Percentiles rank a stretch among this genome's conserved stretches.
These are phyloP conservation scores for Peromyscus polionotus DNA, from an alignment of 2,113 vertebrate genomes.

Conservation along the genomic window DNA sequence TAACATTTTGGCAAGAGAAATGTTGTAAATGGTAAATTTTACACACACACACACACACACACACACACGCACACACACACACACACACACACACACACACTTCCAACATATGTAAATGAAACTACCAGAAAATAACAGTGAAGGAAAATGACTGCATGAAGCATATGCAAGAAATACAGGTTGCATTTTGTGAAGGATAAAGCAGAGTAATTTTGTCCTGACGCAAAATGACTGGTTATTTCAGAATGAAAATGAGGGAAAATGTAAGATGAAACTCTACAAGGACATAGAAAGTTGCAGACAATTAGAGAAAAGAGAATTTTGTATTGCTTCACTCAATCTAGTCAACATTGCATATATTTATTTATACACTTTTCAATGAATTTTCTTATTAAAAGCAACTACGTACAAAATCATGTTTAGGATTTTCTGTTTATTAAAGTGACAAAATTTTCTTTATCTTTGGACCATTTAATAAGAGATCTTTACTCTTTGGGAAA, in stretches of 20 bases:
- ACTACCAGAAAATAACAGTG: background rate
- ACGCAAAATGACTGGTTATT: background rate
- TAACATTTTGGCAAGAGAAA: background rate
- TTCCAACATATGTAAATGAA: background rate
- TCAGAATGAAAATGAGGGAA: background rate
- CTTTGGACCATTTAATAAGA: background rate
- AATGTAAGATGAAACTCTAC: background rate
- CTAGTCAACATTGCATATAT: background rate
- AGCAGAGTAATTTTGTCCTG: background rate
- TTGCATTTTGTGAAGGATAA: background rate
- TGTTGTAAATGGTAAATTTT: background rate
- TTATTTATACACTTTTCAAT: background rate
- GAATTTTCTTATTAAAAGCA: background rate
- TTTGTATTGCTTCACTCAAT: background rate
- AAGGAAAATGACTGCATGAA: background rate
- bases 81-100: background rate
- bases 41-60: background rate
- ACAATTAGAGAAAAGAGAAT: background rate
- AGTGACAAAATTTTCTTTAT: background rate
- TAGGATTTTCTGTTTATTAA: background rate
- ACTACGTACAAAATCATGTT: background rate
- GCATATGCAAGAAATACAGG: background rate
- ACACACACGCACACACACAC: background rate
- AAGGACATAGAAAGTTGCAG: background rate
- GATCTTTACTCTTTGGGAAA: background rate